Evolutionary conservation across 2,888 invertebrate genomes (phyloP).

Genomic region (Arge pagana): DNA sequence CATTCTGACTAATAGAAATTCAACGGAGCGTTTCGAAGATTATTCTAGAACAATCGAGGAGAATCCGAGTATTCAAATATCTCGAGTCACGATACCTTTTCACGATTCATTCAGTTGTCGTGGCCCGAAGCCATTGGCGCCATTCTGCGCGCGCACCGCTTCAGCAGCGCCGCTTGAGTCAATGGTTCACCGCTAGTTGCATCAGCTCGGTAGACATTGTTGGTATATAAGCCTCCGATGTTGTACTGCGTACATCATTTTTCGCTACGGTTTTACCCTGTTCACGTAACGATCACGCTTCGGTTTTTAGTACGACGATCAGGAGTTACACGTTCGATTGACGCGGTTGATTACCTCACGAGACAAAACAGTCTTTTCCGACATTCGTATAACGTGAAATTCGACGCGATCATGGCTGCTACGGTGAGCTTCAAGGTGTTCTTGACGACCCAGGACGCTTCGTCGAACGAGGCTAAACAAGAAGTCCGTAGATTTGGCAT

Average conservation of each 20-base stretch:
- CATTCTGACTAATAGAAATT: neutral
- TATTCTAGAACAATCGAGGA: too few relatives aligned
- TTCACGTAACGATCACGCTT: too few relatives aligned
- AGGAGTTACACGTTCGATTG: too few relatives aligned
- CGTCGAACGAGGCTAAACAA: constrained; percentile 44
- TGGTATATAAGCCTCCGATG: neutral
- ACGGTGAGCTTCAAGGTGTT: constrained; percentile 62
- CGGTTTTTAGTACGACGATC: too few relatives aligned
- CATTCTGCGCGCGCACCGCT: neutral
- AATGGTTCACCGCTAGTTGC: constrained; percentile 1
- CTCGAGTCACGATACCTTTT: neutral
- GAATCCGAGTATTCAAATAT: neutral
- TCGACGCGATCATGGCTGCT: constrained; percentile 53
- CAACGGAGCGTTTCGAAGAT: too few relatives aligned
- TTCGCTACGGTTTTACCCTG: too few relatives aligned
- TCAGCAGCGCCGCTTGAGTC: too few relatives aligned
- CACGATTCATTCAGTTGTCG: constrained; percentile 7
- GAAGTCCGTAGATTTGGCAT: constrained; percentile 70
- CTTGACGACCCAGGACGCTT: constrained; percentile 51
- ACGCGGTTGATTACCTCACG: too few relatives aligned
- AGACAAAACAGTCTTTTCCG: too few relatives aligned
- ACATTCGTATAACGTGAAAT: too few relatives aligned
- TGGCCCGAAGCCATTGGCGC: constrained; percentile 5
- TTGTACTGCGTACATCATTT: constrained; percentile 5
- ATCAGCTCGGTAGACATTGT: neutral